Evolutionary conservation across 1,140 invertebrate species (phyloP), one percentile per base, ranked within the genome.

Genomic region (Drosophila sproati): DNA sequence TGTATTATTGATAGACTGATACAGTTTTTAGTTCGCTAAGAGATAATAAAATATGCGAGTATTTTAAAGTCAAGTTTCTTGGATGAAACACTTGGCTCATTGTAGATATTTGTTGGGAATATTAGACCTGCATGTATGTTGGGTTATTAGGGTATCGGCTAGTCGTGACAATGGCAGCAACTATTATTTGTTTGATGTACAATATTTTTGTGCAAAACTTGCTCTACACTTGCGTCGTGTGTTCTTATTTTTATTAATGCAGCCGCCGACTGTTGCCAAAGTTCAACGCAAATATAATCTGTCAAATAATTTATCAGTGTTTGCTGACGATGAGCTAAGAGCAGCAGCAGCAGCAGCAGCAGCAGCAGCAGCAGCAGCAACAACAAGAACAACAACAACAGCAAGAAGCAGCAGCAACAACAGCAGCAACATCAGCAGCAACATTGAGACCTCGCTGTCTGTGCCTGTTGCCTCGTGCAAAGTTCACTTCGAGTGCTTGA

Each of bases 201-300:
- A n/a, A 43, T 31, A 31, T 63, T 63, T 12, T 51, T 52, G 60
- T 62, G 41, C 32, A 29, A 35, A 34, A 55, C 41, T 56, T 48
- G 48, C 62, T 45, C 6, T 34, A 29, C 64, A 69, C 56, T 70
- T 69, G 72, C 41, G 67, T 62, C 70, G 60, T 82, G 74, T 82
- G 79, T 78, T 82, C 79, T 82, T 69, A 50, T 82, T 60, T 63
- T 66, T 86, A 78, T 86, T 78, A 81, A 73, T 78, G 67, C 68
- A 63, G 60, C 50, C 61, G 77, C 57, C 73, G 69, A 72, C 73
- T 63, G 43, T 54, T 80, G 50, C 64, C 85, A 88, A 80, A 88
- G 83, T 88, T 88, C 83, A 88, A 88, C 85, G 85, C 74, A 89
- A 88, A 88, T 88, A 89, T 83, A 89, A 89, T 88, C 83, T 88